phyloP scores from a whole-genome alignment of 2,797 vertebrate genomes.

The Scolopax rusticola region DNA sequence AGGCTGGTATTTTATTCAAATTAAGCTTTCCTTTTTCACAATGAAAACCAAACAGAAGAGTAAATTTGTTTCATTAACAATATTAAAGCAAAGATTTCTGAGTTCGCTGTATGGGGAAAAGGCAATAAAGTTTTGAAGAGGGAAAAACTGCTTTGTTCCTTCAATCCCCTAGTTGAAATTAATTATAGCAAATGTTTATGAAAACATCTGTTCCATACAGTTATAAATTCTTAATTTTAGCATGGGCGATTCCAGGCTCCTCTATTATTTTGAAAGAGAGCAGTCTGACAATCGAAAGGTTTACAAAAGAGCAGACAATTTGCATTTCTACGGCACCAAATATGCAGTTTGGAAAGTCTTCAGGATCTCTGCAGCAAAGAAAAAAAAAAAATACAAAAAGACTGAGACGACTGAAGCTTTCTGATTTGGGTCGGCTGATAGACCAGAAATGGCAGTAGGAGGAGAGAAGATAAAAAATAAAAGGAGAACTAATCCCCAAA shows the following conservation, averaged over 20 bases:
- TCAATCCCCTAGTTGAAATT: conserved; percentile 85
- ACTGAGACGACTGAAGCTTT: background rate
- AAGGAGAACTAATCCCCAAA: background rate
- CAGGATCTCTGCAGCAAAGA: background rate
- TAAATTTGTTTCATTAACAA: conserved; percentile 77
- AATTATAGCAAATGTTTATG: conserved; percentile 88
- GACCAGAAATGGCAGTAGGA: background rate
- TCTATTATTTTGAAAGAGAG: conserved; percentile 75
- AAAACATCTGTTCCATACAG: conserved; percentile 86
- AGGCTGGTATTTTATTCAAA: conserved; percentile 7
- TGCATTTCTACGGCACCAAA: conserved; percentile 63
- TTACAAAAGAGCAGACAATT: conserved; percentile 67
- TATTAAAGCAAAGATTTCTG: conserved; percentile 78
- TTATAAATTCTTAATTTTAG: conserved; percentile 86
- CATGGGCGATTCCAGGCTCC: conserved; percentile 76
- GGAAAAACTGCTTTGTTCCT: conserved; percentile 83
- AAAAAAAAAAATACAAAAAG: background rate
- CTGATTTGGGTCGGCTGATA: background rate
- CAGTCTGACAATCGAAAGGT: conserved; percentile 68
- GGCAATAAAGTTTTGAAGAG: conserved; percentile 83
- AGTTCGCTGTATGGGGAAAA: conserved; percentile 75
- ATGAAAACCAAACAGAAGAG: conserved; percentile 75
- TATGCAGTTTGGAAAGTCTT: conserved; percentile 43
- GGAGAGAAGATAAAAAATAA: background rate
- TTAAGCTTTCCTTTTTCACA: conserved; percentile 64